Conservation (phyloP, 2,888 invertebrate genomes). For the Crematogaster levior region DNA sequence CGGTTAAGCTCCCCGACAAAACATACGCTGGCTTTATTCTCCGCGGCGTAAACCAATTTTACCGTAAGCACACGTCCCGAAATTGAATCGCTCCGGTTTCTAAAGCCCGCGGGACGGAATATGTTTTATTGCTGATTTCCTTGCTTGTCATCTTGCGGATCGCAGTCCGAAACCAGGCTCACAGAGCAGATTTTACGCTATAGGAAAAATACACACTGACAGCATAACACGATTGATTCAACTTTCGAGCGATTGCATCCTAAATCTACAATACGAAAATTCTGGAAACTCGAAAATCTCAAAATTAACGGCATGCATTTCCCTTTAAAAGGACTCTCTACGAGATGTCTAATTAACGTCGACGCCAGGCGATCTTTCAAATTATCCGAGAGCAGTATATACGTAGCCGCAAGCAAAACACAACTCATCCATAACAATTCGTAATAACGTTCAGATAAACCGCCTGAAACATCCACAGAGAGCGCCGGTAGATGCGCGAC, state of each 20-base stretch:
- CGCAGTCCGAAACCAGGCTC: neutral
- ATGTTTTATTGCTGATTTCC: conserved; percentile 48
- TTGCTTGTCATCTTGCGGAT: conserved; percentile 6
- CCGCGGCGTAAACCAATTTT: conserved; percentile 51
- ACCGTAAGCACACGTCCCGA: conserved; percentile 26
- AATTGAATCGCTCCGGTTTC: conserved; percentile 48
- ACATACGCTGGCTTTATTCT: conserved; percentile 35
- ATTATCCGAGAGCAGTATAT: neutral
- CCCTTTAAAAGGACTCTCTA: neutral
- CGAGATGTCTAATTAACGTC: conserved; percentile 17
- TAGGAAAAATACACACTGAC: neutral
- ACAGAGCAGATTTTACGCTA: neutral
- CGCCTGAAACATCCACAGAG: conserved; percentile 26
- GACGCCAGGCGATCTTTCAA: neutral
- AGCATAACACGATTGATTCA: neutral
- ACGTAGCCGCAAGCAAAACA: neutral
- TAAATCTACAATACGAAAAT: neutral
- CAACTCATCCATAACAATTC: conserved; percentile 38
- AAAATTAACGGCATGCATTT: neutral
- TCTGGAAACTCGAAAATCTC: neutral
- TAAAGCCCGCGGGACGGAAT: conserved; percentile 40
- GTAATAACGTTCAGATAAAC: conserved; percentile 50
- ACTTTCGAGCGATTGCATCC: neutral
- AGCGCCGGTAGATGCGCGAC: conserved; percentile 10
- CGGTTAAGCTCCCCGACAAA: conserved; percentile 31